Evolutionary conservation across 2,888 invertebrate species (phyloP), one percentile per base, ranked within the genome.

Genomic region (Diadegma fenestrale): DNA sequence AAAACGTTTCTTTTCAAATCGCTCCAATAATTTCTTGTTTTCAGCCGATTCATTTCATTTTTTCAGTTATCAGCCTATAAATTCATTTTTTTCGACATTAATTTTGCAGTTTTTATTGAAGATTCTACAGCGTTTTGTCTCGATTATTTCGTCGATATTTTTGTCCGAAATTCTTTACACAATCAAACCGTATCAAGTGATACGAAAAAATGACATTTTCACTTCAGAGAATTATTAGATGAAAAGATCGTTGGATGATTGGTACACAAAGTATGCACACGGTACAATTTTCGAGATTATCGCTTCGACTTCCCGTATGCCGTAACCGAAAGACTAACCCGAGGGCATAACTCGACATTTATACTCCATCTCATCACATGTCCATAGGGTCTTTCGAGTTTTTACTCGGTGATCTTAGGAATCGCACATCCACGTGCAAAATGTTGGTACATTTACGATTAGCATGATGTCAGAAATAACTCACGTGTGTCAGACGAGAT

Each of bases 261-360:
- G 73, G n/a, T 69, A n/a, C 48, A 81, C 45, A 80, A 71, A 63
- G 43, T 48, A 64, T 48, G n/a, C 33, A 37, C 45, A 17, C 8
- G 64, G 48, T 66, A 54, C 37, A 68, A 41, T 76, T 64, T 45
- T 63, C 75, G 75, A 48, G 75, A 64, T 76, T 48, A 76, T 48
- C 75, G 75, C 73, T 41, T 69, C 68, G 61, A 84, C 72, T 84
- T 84, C 84, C 84, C 63, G 80, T 84, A 78, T 84, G 77, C 73
- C 43, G 80, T 78, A 84, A 84, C 73, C 43, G 76, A 84, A 77
- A 43, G 19, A 77, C 63, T 22, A 41, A 22, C 84, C 80, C 48
- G 68, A 63, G 80, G 84, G 84, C 73, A 84, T 51, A 69, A 63
- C 71, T 77, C 80, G 76, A 71, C 80, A 75, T 71, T 68, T 66